Conservation (phyloP, 2,113 vertebrate species). For the Todiramphus saurophagus region DNA sequence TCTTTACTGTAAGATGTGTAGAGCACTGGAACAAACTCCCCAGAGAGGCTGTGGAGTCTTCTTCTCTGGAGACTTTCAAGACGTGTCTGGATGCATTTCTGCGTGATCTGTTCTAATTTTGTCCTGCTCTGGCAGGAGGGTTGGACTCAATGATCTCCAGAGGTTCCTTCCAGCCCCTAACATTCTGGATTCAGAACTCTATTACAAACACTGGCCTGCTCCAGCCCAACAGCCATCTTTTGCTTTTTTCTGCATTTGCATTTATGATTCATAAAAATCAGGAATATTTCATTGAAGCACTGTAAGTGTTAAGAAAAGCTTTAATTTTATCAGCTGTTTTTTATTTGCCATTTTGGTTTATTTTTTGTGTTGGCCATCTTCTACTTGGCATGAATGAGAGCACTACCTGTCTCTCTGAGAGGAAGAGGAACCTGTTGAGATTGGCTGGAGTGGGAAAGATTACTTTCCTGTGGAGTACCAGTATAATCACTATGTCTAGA, state of each 20-base stretch:
- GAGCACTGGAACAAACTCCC: too few species aligned
- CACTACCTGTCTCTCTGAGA: not conserved
- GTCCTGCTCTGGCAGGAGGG: too few species aligned
- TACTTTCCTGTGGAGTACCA: not conserved
- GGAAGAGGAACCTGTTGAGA: not conserved
- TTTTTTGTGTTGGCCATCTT: not conserved
- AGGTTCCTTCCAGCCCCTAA: too few species aligned
- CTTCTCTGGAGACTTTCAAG: too few species aligned
- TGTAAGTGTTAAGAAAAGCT: not conserved
- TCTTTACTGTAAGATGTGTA: too few species aligned
- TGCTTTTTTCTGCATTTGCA: not conserved
- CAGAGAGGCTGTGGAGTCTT: too few species aligned
- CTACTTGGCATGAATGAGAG: not conserved
- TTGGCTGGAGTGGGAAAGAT: not conserved
- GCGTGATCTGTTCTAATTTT: too few species aligned
- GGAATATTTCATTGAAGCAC: not conserved
- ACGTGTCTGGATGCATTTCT: too few species aligned
- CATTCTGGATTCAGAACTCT: not conserved
- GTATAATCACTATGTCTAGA: not conserved
- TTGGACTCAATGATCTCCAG: too few species aligned
- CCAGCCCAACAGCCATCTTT: not conserved
- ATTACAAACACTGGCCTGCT: not conserved
- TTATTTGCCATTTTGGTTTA: not conserved
- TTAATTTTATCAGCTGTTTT: not conserved
- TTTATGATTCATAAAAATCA: not conserved